Evolutionary conservation across 2,888 invertebrate species (phyloP).

Genomic region (Shargacucullia verbasci): DNA sequence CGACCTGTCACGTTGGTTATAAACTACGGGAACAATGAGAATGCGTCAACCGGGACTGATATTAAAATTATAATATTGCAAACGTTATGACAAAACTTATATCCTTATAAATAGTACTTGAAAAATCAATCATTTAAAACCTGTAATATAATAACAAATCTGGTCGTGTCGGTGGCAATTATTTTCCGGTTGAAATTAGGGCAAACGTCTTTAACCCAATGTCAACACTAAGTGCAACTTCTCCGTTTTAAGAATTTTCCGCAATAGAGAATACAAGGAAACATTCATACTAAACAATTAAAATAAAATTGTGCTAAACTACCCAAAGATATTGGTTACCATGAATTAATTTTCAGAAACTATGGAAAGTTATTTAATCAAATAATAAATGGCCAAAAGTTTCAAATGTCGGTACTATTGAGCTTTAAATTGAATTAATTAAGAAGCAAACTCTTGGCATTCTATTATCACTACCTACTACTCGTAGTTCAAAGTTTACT

Average conservation of each 20-base stretch:
- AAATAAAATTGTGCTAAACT: too few species aligned
- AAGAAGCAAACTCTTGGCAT: slow-evolving; percentile 31
- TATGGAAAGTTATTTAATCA: slow-evolving; percentile 8
- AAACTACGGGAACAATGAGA: slow-evolving; percentile 15
- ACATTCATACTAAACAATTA: too few species aligned
- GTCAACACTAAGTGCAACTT: too few species aligned
- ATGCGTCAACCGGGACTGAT: neutral
- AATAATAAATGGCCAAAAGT: slow-evolving; percentile 31
- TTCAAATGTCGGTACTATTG: slow-evolving; percentile 39
- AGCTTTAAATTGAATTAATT: slow-evolving; percentile 32
- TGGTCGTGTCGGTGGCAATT: too few species aligned
- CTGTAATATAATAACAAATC: too few species aligned
- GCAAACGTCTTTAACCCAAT: too few species aligned
- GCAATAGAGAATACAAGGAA: too few species aligned
- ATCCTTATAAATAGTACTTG: too few species aligned
- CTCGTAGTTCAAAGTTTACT: slow-evolving; percentile 26
- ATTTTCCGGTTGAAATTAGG: too few species aligned
- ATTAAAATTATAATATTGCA: slow-evolving; percentile 4
- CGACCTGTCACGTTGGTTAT: slow-evolving; percentile 19
- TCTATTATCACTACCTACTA: slow-evolving; percentile 21
- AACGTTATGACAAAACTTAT: neutral
- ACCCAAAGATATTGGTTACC: too few species aligned
- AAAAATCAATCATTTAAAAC: too few species aligned
- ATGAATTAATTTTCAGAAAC: slow-evolving; percentile 19
- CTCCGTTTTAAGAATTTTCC: too few species aligned